Conservation (phyloP, 2,888 invertebrate species). For the Napeogenes sylphis region DNA sequence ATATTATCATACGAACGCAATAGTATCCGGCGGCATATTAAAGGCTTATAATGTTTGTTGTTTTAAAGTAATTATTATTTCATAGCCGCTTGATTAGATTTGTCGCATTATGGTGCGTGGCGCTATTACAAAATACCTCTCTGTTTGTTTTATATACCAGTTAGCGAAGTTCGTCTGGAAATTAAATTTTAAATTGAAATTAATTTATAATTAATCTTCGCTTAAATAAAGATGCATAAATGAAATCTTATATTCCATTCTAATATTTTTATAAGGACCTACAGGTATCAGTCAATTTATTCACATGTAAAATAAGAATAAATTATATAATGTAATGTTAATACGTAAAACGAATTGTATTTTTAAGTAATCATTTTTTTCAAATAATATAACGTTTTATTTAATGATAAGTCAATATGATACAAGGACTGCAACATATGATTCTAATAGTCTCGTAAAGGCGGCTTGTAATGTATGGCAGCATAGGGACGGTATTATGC, state of each 20-base stretch:
- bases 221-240: no score
- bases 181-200: constrained; percentile 10
- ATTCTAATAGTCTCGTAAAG: constrained; percentile 52
- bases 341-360: no score
- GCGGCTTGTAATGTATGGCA: constrained; percentile 51
- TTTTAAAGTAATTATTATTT: constrained; percentile 32
- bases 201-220: neutral
- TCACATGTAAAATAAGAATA: no score
- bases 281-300: no score
- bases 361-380: neutral
- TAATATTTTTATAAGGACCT: no score
- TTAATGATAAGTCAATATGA: constrained; percentile 13
- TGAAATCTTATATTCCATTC: no score
- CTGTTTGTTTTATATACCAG: constrained; percentile 17
- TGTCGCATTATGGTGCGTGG: constrained; percentile 22
- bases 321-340: no score
- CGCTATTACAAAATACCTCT: constrained; percentile 23
- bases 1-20: constrained; percentile 23
- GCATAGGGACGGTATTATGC: constrained; percentile 40
- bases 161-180: neutral
- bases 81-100: constrained; percentile 28
- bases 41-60: constrained; percentile 29
- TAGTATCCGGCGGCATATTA: constrained; percentile 23
- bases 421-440: constrained; percentile 24
- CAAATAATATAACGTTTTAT: constrained; percentile 4